Conservation (phyloP, 2,113 vertebrate species). For the Melospiza georgiana region DNA sequence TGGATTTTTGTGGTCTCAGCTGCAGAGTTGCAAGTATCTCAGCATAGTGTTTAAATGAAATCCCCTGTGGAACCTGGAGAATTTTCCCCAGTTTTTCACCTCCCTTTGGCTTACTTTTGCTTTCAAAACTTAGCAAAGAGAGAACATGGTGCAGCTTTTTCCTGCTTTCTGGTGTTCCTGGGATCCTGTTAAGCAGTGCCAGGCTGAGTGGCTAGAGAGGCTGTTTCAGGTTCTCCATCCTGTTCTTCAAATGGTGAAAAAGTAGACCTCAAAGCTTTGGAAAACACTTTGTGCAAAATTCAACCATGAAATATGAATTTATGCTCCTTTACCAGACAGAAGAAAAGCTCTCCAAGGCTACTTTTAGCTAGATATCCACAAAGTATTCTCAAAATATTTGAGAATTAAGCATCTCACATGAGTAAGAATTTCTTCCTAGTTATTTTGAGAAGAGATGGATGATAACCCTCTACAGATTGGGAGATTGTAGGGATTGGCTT, state of each 20-base stretch:
- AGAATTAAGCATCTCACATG: neutral
- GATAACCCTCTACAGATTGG: neutral
- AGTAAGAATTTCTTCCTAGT: neutral
- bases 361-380: neutral
- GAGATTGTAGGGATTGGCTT: neutral
- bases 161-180: neutral
- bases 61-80: neutral
- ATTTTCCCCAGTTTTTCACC: neutral
- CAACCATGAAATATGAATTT: conserved; percentile 32
- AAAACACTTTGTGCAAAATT: conserved; percentile 47
- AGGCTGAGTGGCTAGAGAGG: conserved; percentile 6
- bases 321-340: neutral
- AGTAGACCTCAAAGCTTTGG: conserved; percentile 46
- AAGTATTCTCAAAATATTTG: neutral
- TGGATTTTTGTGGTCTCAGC: neutral
- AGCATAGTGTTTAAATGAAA: conserved; percentile 3
- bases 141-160: neutral
- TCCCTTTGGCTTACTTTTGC: neutral
- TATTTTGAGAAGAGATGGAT: neutral
- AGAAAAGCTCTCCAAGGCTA: neutral
- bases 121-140: conserved; percentile 12
- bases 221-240: conserved; percentile 54
- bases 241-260: conserved; percentile 52
- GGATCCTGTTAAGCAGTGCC: conserved; percentile 22
- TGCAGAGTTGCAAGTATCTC: neutral